Evolutionary conservation across 2,888 invertebrate genomes (phyloP), one percentile per base, ranked within the genome.

Genomic region (Drosophila peninsularis): DNA sequence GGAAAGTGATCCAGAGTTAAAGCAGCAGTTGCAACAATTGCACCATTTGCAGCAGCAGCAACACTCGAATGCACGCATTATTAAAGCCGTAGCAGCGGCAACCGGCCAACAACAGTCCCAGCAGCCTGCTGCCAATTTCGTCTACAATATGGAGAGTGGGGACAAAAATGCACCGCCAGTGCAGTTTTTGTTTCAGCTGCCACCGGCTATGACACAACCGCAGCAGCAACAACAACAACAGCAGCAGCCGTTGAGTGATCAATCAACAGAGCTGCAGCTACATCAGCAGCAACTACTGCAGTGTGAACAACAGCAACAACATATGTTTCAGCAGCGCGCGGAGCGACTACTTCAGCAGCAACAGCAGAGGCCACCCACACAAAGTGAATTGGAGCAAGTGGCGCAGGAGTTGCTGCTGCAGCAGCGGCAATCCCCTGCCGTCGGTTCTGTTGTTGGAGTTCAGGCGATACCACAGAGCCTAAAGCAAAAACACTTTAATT

Each of bases 111-210:
- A 87, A 65, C 82, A 82, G 32, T 0, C 24, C 27, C 91, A 83
- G 17, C 90, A 88, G 64, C 91, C 92, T 50, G 87, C 91, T 53
- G 87, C 92, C 24, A 92, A 92, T 68, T 93, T 91, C 80, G 91
- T 92, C 34, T 92, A 92, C 56, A 92, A 93, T 75, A 91, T 93
- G 32, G 93, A 92, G 61, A 87, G 84, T 9, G 82, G 90, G 9
- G 93, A 92, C 44, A 92, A 93, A 63, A 90, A 91, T 49, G 89
- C 92, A 6, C 91, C 91, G 50, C 92, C 93, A 10, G 78, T 93
- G 63, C 93, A 93, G 78, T 80, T 93, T 57, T 75, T 93, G 14
- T 93, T 92, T 72, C 93, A 93, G 83, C 64, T 93, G 67, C 93
- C 93, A 66, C 80, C 90, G 56, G 73, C 88, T 56, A 82, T 90